phyloP scores from a whole-genome alignment of 2,888 invertebrate genomes.

The Tachina lurida region DNA sequence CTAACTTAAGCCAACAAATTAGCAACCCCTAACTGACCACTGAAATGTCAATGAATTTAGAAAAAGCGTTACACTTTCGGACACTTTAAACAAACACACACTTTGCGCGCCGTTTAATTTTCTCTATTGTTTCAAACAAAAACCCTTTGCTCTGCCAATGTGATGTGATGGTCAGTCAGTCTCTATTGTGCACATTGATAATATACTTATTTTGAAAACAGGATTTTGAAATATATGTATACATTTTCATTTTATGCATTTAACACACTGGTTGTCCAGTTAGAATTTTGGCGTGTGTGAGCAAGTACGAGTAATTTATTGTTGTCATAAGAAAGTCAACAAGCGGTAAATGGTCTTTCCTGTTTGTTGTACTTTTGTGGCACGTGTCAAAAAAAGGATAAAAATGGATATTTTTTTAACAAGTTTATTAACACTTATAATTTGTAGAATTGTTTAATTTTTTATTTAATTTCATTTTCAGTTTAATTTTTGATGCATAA shows the following conservation, averaged over 20 bases:
- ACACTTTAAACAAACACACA: conserved; percentile 38
- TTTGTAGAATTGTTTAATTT: conserved; percentile 48
- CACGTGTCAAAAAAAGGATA: conserved; percentile 53
- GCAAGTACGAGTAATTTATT: neutral
- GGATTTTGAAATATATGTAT: conserved; percentile 4
- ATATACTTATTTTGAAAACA: conserved; percentile 28
- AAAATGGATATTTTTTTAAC: conserved; percentile 56
- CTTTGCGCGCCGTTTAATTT: neutral
- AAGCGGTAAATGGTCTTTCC: conserved; percentile 24
- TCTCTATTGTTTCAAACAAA: neutral
- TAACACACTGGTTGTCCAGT: conserved; percentile 44
- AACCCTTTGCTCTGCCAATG: neutral
- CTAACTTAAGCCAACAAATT: neutral
- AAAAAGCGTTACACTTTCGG: conserved; percentile 40
- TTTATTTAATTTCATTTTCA: conserved; percentile 4
- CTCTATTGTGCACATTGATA: conserved; percentile 1
- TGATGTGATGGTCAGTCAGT: conserved; percentile 18
- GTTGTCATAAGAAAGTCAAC: conserved; percentile 47
- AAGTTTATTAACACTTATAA: conserved; percentile 61
- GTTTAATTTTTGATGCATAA: conserved; percentile 22
- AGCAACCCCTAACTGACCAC: conserved; percentile 33
- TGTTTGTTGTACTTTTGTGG: conserved; percentile 36
- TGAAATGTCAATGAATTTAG: neutral
- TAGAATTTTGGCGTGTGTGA: conserved; percentile 10
- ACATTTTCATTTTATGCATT: conserved; percentile 23